These are phyloP conservation scores for Pitta sordida DNA, from an alignment of 2,113 vertebrate species.

Conservation along the genomic window DNA sequence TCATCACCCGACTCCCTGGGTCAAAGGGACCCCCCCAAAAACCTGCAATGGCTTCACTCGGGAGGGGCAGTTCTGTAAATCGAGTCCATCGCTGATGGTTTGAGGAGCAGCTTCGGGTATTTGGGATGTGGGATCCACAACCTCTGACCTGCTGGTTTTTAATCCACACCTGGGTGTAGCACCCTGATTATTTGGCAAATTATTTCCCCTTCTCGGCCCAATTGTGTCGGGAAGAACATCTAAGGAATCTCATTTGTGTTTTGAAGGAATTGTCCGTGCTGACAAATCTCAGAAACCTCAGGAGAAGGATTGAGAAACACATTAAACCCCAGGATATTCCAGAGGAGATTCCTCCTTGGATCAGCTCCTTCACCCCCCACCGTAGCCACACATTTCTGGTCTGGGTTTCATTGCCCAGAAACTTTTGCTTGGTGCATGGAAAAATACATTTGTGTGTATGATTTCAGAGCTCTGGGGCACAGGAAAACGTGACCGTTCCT, in stretches of 20 bases:
- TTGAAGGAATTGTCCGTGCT: neutral
- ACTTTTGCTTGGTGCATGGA: neutral
- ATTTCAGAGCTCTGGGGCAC: constrained; percentile 30
- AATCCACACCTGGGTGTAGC: fast-evolving
- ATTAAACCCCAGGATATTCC: neutral
- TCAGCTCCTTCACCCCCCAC: neutral
- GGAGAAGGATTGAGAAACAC: fast-evolving
- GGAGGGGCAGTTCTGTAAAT: neutral
- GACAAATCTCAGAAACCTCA: neutral
- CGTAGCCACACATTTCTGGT: neutral
- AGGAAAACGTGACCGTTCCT: neutral
- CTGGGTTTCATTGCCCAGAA: constrained; percentile 23
- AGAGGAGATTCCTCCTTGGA: neutral
- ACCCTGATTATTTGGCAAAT: neutral
- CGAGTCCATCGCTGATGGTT: fast-evolving
- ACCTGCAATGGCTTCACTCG: fast-evolving
- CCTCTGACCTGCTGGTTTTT: neutral
- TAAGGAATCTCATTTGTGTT: no score
- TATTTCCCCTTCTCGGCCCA: neutral
- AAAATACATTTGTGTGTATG: neutral
- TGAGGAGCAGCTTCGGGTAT: neutral
- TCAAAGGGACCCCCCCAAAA: neutral
- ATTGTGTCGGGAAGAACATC: neutral
- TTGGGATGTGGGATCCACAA: neutral
- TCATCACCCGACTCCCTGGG: neutral